These are phyloP conservation scores for Harpegnathos saltator DNA, from an alignment of 1,140 invertebrate genomes.

Conservation along the genomic window DNA sequence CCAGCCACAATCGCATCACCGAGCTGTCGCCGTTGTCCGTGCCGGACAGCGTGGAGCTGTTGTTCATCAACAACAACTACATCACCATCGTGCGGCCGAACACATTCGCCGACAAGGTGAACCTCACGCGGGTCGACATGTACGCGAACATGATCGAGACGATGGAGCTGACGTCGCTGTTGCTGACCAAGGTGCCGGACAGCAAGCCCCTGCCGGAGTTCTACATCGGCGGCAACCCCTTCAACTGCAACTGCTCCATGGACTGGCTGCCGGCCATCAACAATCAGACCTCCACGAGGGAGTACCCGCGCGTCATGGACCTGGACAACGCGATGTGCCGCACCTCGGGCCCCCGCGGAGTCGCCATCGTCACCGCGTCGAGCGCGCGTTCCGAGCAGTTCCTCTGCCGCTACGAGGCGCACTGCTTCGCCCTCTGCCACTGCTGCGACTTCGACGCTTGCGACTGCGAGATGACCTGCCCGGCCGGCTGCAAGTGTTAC, in stretches of 20 bases:
- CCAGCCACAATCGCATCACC: constrained; percentile 94
- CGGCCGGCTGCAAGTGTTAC: constrained; percentile 96
- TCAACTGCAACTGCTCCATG: constrained; percentile 96
- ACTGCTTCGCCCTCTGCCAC: constrained; percentile 96
- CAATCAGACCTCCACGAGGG: constrained; percentile 92
- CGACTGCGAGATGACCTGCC: constrained; percentile 98
- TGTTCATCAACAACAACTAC: constrained; percentile 96
- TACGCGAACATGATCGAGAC: constrained; percentile 94
- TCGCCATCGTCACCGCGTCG: constrained; percentile 89
- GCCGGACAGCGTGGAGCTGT: constrained; percentile 94
- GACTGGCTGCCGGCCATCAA: constrained; percentile 96
- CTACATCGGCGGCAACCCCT: constrained; percentile 95
- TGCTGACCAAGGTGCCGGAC: constrained; percentile 90
- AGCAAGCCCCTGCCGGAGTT: constrained; percentile 92
- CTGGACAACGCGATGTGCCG: constrained; percentile 94
- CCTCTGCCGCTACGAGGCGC: constrained; percentile 95
- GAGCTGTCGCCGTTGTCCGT: constrained; percentile 92
- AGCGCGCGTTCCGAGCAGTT: constrained; percentile 92
- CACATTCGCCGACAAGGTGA: constrained; percentile 94
- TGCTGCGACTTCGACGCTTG: constrained; percentile 98
- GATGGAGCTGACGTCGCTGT: constrained; percentile 92
- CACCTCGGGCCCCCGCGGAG: constrained; percentile 91
- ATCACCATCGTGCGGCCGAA: constrained; percentile 92
- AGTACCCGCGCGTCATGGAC: constrained; percentile 95
- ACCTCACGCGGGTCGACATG: constrained; percentile 94